Evolutionary conservation across 2,888 invertebrate genomes (phyloP), one percentile per base, ranked within the genome.

Genomic region (Operophtera brumata): DNA sequence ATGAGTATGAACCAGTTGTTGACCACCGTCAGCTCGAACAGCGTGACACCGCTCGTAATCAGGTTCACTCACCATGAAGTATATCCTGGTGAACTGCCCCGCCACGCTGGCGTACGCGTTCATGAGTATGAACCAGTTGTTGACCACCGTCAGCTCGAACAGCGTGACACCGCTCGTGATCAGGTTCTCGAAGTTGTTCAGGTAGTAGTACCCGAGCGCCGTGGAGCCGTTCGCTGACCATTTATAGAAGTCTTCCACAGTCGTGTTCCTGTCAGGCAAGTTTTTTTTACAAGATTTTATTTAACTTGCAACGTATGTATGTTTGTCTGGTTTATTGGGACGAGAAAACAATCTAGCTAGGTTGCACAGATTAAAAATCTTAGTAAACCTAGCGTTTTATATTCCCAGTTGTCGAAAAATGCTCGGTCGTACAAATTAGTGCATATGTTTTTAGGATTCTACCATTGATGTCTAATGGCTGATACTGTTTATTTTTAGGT

Each of bases 1-100:
- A 97, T 97, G 20, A 96, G 92, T 53, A 96, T 95, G 72, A 97
- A 96, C 97, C 97, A 97, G 84, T 97, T 97, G 82, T 97, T 97
- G 53, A 97, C 96, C 9, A 97, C 96, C 0, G 96, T 97, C 68
- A 97, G 86, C 83, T 97, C 96, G 86, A 97, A 97, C 62, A 97
- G 85, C 0, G 97, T 96, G 61, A 97, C 95, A 42, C 93, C 93
- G 71, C 95, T 94, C 6, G 93, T 92, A n/a, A 20, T 20, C 20
- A 20, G 20, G 20, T n/a, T n/a, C n/a, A 20, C 77, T 70, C 42
- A 93, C 89, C 95, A 97, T 97, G 77, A 97, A 97, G 78, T 95
- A 97, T n/a, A 95, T 82, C 64, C 96, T 90, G 49, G 94, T 94
- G 83, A 94, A 94, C 71, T 94, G 91, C 45, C 93, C 92, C 0